Base-by-base conservation (phyloP, 2,888 invertebrate genomes). In the Branchipolynoe longqiensis region DNA sequence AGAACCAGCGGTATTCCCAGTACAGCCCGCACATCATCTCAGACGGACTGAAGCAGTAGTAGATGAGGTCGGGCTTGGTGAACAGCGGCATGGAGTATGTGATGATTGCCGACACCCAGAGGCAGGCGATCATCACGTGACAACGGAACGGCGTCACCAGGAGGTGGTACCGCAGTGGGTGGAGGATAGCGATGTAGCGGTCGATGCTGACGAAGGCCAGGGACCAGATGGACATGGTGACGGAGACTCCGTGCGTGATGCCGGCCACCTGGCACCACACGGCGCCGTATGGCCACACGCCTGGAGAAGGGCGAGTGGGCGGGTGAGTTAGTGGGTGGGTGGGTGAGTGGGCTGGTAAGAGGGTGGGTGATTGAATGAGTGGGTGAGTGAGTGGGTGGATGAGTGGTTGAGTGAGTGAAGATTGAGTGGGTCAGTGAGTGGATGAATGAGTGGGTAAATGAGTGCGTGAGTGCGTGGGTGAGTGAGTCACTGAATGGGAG, bases 151-250 rank as follows among this genome's bases (percentile, higher is more conserved):
- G 40, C 6, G 86, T 86, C 56, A 86, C 69, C 25, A 81, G 38
- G 38, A n/a, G 40, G n/a, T 85, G 69, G 59, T 89, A 90, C 12
- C 86, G 86, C 12, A 90, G 59, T 8, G 90, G 90, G 18, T 87
- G 84, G 18, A 84, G 83, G 22, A 90, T 86, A 28, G 90, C 90
- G 4, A 90, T 69, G 74, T 89, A 90, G 18, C 90, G 83, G 85
- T 90, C 90, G 8, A 90, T 82, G 33, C 89, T 89, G 25, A 90
- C 86, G 25, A 89, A 74, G 3, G 89, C 86, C 28, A 90, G 59
- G 64, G 88, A 88, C 89, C 89, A 90, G 73, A 90, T 89, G 14
- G 90, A 90, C 25, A 90, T 89, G 8, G 90, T 87, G 22, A 87
- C 88, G 0, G 88, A 89, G 0, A 86, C 84, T 8, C 90, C 89